Evolutionary conservation across 2,797 vertebrate genomes (phyloP), one percentile per base, ranked within the genome.

Genomic region (Cheirogaleus major): DNA sequence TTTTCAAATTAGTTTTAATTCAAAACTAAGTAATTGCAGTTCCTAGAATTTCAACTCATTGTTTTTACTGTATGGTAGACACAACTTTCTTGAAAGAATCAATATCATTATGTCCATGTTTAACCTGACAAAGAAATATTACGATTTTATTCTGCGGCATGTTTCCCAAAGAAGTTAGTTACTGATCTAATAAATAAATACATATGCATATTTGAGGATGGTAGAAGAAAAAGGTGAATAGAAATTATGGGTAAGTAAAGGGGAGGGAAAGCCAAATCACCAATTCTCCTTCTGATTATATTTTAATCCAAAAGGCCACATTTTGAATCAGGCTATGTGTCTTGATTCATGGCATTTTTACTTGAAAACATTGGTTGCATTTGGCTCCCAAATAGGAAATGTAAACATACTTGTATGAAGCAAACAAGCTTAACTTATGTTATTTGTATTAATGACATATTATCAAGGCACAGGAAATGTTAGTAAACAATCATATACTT

Each of bases 251-350:
- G 5, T 35, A 17, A 79, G 2, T 75, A 89, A 85, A 52, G 10
- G 25, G 27, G 3, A 92, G 45, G 13, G 30, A 69, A 23, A 85
- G 7, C 8, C 35, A 93, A 69, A 59, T 67, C n/a, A 80, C 18
- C 57, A 61, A 3, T 82, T 91, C 27, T 67, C 7, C 10, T 84
- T 87, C 38, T 94, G 67, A 83, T 65, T 89, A 63, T 63, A 87
- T 57, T 86, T 93, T 63, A 93, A 87, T 35, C 38, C 79, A 84
- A 55, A 95, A 38, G 59, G n/a, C 52, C 65, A 4, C 55, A 91
- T 94, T 96, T 92, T 88, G 78, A 95, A 92, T 82, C 55, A 85
- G 30, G 38, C 75, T 89, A 55, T 52, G 22, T 72, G 23, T 35
- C 52, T 95, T 69, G 38, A 57, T 69, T 55, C 57, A 41, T 50